Conservation (phyloP, 64 coral and sea anemone genomes). For the Stichodactyla mertensii region DNA sequence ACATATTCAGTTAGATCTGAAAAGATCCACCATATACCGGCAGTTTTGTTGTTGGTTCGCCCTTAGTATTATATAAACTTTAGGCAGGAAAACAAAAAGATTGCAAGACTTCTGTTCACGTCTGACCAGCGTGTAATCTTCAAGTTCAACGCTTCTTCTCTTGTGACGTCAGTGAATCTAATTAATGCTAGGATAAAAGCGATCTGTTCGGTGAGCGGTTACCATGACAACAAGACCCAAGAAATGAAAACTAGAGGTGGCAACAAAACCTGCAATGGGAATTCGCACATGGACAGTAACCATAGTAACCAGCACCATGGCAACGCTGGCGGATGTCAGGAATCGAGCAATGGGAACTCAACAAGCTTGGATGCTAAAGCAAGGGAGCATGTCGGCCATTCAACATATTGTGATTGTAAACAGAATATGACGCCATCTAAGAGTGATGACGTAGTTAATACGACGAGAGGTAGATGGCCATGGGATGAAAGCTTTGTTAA, state of each 20-base stretch:
- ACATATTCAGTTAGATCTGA: no score
- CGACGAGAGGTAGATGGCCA: background rate
- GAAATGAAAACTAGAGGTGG: background rate
- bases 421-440: background rate
- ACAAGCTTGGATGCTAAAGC: background rate
- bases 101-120: background rate
- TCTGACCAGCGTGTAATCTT: background rate
- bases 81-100: background rate
- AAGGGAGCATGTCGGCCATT: background rate
- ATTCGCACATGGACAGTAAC: background rate
- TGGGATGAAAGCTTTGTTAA: background rate
- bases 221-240: background rate
- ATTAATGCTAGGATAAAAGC: background rate
- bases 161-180: background rate
- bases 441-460: background rate
- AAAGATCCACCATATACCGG: no score
- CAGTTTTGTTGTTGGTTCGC: no score
- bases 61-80: no score
- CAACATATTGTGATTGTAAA: background rate
- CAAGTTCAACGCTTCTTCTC: background rate
- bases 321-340: background rate
- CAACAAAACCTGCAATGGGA: background rate
- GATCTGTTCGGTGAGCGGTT: background rate
- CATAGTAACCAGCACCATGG: background rate
- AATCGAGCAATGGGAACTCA: background rate